These are phyloP conservation scores for Chloromyia formosa DNA, from an alignment of 2,888 invertebrate species.

Conservation along the genomic window DNA sequence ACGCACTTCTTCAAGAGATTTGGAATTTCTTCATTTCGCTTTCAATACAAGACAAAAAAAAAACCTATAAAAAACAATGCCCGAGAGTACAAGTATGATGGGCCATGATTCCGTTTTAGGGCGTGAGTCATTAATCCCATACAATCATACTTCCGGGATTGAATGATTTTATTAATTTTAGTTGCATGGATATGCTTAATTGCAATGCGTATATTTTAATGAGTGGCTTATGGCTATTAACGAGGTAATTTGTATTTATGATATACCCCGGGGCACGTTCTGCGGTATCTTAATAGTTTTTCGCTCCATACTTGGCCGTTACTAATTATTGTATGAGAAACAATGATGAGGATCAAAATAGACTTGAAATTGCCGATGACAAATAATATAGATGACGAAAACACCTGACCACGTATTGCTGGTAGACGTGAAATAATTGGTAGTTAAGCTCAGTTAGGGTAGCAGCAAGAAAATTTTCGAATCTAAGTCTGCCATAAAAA, in stretches of 20 bases:
- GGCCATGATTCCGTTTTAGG: no score
- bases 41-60: no score
- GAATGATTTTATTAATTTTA: neutral
- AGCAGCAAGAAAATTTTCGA: no score
- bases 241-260: neutral
- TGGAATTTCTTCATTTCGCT: neutral
- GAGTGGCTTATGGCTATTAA: neutral
- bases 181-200: neutral
- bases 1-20: neutral
- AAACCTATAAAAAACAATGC: no score
- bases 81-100: no score
- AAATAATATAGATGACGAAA: neutral
- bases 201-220: neutral
- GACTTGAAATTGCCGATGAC: neutral
- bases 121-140: neutral
- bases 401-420: neutral
- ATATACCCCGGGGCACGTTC: neutral
- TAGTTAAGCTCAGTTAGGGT: no score
- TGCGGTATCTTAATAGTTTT: neutral
- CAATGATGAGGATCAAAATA: neutral
- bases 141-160: neutral
- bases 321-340: neutral
- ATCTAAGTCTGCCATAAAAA: no score
- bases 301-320: neutral
- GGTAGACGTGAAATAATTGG: neutral